Evolutionary conservation across 2,113 vertebrate genomes (phyloP), one percentile per base, ranked within the genome.

Genomic region (Macheiramphus alcinus): DNA sequence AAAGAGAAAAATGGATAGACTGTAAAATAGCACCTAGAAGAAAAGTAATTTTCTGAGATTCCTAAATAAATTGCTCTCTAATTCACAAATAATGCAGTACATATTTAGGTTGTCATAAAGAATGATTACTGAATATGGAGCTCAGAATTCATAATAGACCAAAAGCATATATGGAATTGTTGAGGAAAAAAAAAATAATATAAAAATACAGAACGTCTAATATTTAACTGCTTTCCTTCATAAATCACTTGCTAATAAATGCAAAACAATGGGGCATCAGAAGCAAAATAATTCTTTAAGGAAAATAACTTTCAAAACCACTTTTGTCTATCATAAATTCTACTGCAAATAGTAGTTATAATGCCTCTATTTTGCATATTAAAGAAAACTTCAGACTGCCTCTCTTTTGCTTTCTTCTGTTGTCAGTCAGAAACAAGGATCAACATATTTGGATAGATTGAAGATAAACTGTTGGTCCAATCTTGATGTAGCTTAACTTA

Each of bases 41-140:
- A 78, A 68, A 95, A 90, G 82, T 92, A 81, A 38, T 95, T 97
- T 94, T 83, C 70, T 36, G 68, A 92, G 95, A 90, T 82, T 79
- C 67, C 62, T 89, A 87, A 96, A 94, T 92, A 82, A 97, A 93
- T 87, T 82, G 85, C 72, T 93, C 55, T 74, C 86, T 96, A 88
- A 95, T 93, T 96, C 96, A 68, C 88, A 94, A 95, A 94, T 80
- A 95, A 79, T 76, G 31, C 36, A 76, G 81, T 75, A 79, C 42
- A 16, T 92, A 79, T 86, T 95, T 96, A 93, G 66, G 66, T 66
- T 86, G 79, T 76, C 81, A 67, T 78, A 70, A 93, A 97, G 96
- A 92, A 59, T 43, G 86, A 94, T 95, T 88, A 86, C 93, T 88
- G 88, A 94, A 90, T 86, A 22, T 1, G 6, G 63, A 79, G 58